Base-by-base conservation (phyloP, 2,888 invertebrate species). In the Stenurella melanura region DNA sequence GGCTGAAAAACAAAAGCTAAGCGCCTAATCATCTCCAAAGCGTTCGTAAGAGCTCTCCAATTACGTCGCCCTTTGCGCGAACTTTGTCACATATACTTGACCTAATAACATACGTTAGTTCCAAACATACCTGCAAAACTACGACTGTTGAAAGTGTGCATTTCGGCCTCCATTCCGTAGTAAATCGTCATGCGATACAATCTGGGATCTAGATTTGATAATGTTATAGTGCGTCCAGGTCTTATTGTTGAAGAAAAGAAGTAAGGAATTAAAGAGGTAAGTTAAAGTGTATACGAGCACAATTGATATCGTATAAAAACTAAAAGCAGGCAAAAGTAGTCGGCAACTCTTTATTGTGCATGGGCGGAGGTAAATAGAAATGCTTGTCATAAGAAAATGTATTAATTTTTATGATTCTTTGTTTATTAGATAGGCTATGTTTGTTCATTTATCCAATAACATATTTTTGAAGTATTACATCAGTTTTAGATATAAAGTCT, bases 161-260 rank as follows among this genome's bases (percentile, higher is more conserved):
- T 64, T 67, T 5, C n/a, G 67, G 54, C n/a, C 54, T n/a, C n/a
- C 54, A 50, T 42, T 67, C 26, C 21, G 7, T 54, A 50, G 21
- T 30, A 21, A 4, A 5, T 19, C n/a, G 21, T 54, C 54, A 30
- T 54, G 67, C 19, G 67, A 19, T n/a, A 21, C 15, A 30, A 67
- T 67, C 67, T 26, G 50, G 67, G 54, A 54, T 21, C n/a, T 42
- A 42, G 42, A 42, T 42, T n/a, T 50, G 50, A 50, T 67, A 67
- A 26, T 0, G 18, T 54, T 67, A 6, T 19, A 21, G 54, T 64
- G 26, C 21, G 15, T 54, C 26, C 19, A 50, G 26, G n/a, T n/a
- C 54, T 21, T 34, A 34, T 34, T 54, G 21, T 21, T 50, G n/a
- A 42, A 15, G n/a, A 50, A 67, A n/a, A 67, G 67, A 54, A 54